Evolutionary conservation across 2,888 invertebrate species (phyloP), one percentile per base, ranked within the genome.

Genomic region (Drosophila gaucha): DNA sequence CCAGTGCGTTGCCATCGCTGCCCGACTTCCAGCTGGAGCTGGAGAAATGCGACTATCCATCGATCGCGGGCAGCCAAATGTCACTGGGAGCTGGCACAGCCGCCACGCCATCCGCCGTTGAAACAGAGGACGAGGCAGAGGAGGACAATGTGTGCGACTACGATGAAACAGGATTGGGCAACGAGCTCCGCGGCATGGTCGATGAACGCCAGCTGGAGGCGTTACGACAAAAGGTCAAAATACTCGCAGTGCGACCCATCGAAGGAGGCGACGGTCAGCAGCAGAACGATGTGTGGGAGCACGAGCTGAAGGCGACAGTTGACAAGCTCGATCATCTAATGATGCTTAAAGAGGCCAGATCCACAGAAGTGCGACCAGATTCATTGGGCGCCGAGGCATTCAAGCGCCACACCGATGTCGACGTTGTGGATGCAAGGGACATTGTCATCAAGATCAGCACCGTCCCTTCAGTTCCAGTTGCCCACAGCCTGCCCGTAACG

Each of bases 221-320:
- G 76, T 91, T 95, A 9, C 93, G 94, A 67, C 93, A 94, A 90
- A 94, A 95, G 65, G 94, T 96, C 0, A 94, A 95, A 89, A 95
- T 95, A 82, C 92, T 96, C 24, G 95, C 95, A 0, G 93, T 95
- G 3, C 94, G 96, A 68, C 96, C 96, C 0, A 95, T 95, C 14
- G 95, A 96, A 86, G 95, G 95, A 18, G 94, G 94, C 52, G 95
- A 95, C 74, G 94, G 94, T 0, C 95, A 94, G 64, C 93, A 93
- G 67, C 94, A 94, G 55, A 90, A 91, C 28, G 91, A 91, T 69
- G 93, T 94, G 1, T 96, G 96, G 96, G 96, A 96, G 65, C 92
- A 94, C 30, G 96, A 96, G 87, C 90, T 96, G 6, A 95, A 95
- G 89, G 94, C 94, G 47, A 96, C 96, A 0, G 94, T 96, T n/a